Evolutionary conservation across 2,797 vertebrate genomes (phyloP), one percentile per base, ranked within the genome.

Genomic region (Acanthurus lineatus): DNA sequence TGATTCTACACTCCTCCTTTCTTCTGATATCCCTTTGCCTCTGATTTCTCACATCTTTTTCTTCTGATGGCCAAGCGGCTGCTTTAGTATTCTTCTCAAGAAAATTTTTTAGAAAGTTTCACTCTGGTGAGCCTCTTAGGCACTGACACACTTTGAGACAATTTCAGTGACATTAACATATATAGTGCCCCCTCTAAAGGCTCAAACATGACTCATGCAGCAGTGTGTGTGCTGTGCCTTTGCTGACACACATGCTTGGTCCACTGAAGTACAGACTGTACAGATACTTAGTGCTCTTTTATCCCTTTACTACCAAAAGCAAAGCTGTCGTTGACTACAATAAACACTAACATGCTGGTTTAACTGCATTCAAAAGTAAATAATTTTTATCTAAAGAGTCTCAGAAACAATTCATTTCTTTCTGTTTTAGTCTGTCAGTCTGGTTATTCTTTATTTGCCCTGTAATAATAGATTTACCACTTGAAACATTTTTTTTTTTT

Each of bases 131-230:
- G 53, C 38, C 61, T 76, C 56, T 81, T 35, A 40, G 51, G 58
- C 32, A 2, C 62, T 53, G 60, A 79, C 61, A 48, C 57, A 68
- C 52, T 69, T 75, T 69, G 53, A 78, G 47, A 40, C 73, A 65
- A 77, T 81, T 85, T 78, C 79, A 76, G 77, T 45, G 64, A 82
- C 59, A 89, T 88, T 76, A 79, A 83, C 85, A 91, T 85, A 79
- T 84, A 85, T 73, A 87, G 69, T 81, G 77, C 65, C 78, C 25
- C 35, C 48, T 40, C 14, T 52, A 4, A 60, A 59, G 15, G 54
- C 75, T 85, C 15, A 7, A 52, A 54, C 63, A 6, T 49, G 42
- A 20, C 40, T 40, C 38, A 47, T 59, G 17, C 16, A 1, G 60
- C 19, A 19, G 51, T 40, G 9, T 3, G 35, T 22, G 45, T 45